Base-by-base conservation (phyloP, 2,888 invertebrate genomes). In the Charanyca ferruginea region DNA sequence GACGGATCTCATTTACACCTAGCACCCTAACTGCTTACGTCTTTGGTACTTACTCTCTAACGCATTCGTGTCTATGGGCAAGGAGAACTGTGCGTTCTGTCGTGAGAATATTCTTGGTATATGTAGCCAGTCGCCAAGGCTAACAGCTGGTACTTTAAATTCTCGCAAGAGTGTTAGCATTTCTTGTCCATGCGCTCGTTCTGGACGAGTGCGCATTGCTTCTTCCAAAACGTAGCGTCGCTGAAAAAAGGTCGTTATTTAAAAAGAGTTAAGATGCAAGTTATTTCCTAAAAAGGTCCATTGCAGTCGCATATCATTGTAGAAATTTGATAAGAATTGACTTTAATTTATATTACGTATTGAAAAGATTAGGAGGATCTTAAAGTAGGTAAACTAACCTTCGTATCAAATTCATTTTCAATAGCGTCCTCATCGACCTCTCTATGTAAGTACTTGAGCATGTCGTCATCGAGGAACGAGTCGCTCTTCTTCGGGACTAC, bases 101-200 rank as follows among this genome's bases (percentile, higher is more conserved):
- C 98, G 96, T 0, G 97, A 97, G 90, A 98, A 98, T n/a, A 97
- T 96, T 51, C 98, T 92, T 0, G 98, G 98, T 77, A 97, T 95
- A 78, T 97, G 96, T 18, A 97, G 91, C 96, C 96, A 96, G 78
- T 96, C 94, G 5, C 96, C 96, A 1, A 96, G 91, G 65, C 96
- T 96, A 20, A 95, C 89, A 0, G 95, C 93, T 0, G 96, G 94
- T 5, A 96, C 88, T 62, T 94, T 92, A 23, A 96, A 65, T 73
- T 96, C 96, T 16, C 94, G 91, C 54, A 96, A 89, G 4, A 96
- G 83, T 0, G 90, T 87, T 49, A 94, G 94, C 90, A 96, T 91
- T 84, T 96, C 96, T 7, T 90, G 89, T 0, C 96, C 96, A 67
- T 87, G 85, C 0, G 87, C 79, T 4, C 93, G 91, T 35, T 93